Evolutionary conservation across 2,888 invertebrate genomes (phyloP).

Genomic region (Anodontia alba): DNA sequence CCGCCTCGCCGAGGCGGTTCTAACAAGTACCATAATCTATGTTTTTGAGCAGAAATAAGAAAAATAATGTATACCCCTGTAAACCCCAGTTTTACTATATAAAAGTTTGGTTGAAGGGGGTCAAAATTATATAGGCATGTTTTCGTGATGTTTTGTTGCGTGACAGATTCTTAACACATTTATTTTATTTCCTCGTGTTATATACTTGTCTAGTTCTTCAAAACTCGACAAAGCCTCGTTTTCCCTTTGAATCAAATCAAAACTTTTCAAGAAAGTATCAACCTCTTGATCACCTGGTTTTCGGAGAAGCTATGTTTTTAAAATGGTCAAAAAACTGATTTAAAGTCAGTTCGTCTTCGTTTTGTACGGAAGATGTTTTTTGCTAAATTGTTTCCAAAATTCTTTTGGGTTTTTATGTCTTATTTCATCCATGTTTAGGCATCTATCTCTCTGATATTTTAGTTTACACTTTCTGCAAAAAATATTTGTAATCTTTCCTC

Average conservation of each 20-base stretch:
- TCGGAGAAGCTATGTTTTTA: background rate
- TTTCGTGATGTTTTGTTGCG: too few relatives aligned
- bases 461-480: background rate
- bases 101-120: too few relatives aligned
- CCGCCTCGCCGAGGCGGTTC: too few relatives aligned
- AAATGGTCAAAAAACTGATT: background rate
- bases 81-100: too few relatives aligned
- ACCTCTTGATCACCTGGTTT: too few relatives aligned
- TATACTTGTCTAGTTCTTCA: background rate
- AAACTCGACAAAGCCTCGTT: background rate
- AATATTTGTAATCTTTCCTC: conserved; percentile 20
- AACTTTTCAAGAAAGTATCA: background rate
- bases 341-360: background rate
- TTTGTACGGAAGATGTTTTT: background rate
- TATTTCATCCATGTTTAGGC: conserved; percentile 15
- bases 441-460: background rate
- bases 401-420: conserved; percentile 23
- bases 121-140: too few relatives aligned
- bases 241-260: background rate
- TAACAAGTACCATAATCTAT: too few relatives aligned
- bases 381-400: conserved; percentile 14
- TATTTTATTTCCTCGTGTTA: background rate
- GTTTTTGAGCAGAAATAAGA: too few relatives aligned
- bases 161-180: background rate
- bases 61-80: too few relatives aligned